Percentiles rank a stretch among this genome's conserved stretches.
phyloP scores from a whole-genome alignment of 2,113 vertebrate genomes.

The Sceloporus tristichus region DNA sequence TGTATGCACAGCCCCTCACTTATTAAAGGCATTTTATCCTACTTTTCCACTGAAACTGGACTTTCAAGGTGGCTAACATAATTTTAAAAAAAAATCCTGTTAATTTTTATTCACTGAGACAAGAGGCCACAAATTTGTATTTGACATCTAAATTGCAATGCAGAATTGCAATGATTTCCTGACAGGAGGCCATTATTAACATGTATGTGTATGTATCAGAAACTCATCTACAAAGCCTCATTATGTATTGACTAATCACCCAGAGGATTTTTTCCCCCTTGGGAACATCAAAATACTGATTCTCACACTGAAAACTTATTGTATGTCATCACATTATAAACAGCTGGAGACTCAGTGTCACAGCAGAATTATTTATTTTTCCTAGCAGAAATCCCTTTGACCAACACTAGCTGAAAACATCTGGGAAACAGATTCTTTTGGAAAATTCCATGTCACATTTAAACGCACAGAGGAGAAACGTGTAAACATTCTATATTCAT shows the following conservation, averaged over 20 bases:
- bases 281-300: constrained; percentile 34
- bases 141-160: not conserved
- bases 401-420: constrained; percentile 58
- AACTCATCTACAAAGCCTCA: not conserved
- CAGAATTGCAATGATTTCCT: not conserved
- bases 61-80: no score
- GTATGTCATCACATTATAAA: constrained; percentile 16
- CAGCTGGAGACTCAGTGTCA: constrained; percentile 37
- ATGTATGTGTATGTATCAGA: not conserved
- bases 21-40: no score
- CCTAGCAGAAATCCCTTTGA: constrained; percentile 49
- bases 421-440: constrained; percentile 63
- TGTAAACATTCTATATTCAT: constrained; percentile 55
- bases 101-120: not conserved
- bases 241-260: not conserved
- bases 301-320: constrained; percentile 24
- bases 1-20: no score
- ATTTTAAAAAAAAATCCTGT: no score
- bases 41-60: no score
- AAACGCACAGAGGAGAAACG: constrained; percentile 57
- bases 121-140: not conserved
- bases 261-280: not conserved
- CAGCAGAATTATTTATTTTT: constrained; percentile 57
- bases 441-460: constrained; percentile 67
- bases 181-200: not conserved